Evolutionary conservation across 2,888 invertebrate genomes (phyloP).

Genomic region (Acrobasis suavella): DNA sequence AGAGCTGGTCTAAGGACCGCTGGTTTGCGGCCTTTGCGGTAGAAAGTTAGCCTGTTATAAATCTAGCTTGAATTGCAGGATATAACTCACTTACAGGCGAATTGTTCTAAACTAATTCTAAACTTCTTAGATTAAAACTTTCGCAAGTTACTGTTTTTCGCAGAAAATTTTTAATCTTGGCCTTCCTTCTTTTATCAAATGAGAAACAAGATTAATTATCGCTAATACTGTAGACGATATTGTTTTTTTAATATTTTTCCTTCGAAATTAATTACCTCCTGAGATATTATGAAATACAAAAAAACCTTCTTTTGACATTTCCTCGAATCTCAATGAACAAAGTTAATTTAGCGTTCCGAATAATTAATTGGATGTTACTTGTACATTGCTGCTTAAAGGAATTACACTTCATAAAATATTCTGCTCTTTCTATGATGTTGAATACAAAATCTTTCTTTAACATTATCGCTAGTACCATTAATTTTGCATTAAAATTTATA

Average conservation of each 20-base stretch:
- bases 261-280: too few species aligned
- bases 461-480: too few species aligned
- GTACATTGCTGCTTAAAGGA: too few species aligned
- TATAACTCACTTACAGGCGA: neutral
- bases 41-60: slow-evolving; percentile 16
- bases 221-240: neutral
- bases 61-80: slow-evolving; percentile 13
- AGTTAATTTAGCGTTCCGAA: neutral
- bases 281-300: too few species aligned
- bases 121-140: neutral
- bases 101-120: neutral
- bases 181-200: neutral
- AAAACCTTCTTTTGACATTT: too few species aligned
- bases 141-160: neutral
- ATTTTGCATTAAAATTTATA: too few species aligned
- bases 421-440: too few species aligned
- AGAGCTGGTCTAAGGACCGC: neutral
- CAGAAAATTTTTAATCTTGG: neutral
- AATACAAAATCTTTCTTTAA: too few species aligned
- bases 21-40: slow-evolving; percentile 12
- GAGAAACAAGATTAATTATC: neutral
- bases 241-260: too few species aligned
- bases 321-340: too few species aligned
- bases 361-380: neutral
- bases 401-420: too few species aligned